A percentile compares a stretch with the other conserved stretches of the same genome.
These are phyloP conservation scores for Octodon degus DNA, from an alignment of 2,113 vertebrate genomes.

Conservation along the genomic window DNA sequence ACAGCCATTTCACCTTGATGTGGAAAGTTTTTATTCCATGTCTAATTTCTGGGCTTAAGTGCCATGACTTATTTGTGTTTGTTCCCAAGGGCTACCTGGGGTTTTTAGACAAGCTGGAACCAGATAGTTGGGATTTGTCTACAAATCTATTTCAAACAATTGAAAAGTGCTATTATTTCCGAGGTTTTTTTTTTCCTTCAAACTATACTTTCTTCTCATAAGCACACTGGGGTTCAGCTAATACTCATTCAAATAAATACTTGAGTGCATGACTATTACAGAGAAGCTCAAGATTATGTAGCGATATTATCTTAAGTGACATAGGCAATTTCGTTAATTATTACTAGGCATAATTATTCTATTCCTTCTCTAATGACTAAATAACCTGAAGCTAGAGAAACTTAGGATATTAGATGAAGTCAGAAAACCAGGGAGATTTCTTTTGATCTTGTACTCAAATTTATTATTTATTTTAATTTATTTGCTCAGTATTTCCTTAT, in stretches of 20 bases:
- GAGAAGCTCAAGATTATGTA: conserved; percentile 59
- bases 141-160: conserved; percentile 46
- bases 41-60: conserved; percentile 59
- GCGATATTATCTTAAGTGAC: conserved; percentile 27
- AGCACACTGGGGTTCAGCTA: conserved; percentile 40
- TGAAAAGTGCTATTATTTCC: conserved; percentile 59
- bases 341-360: conserved; percentile 35
- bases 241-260: conserved; percentile 30
- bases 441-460: neutral
- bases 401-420: conserved; percentile 29
- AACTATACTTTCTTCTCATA: conserved; percentile 11
- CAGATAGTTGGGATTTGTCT: conserved; percentile 30
- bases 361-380: conserved; percentile 55
- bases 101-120: conserved; percentile 53
- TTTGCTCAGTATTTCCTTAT: conserved; percentile 47
- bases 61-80: conserved; percentile 49
- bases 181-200: neutral
- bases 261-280: conserved; percentile 44
- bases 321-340: conserved; percentile 19
- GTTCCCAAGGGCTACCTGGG: conserved; percentile 9
- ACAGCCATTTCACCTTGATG: conserved; percentile 41
- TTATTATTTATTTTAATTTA: conserved; percentile 45
- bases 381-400: conserved; percentile 30
- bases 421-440: conserved; percentile 53
- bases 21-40: conserved; percentile 58